A percentile compares a stretch with the other conserved stretches of the same genome.
These are phyloP conservation scores for Choristoneura fumiferana DNA, from an alignment of 1,140 invertebrate genomes.

Conservation along the genomic window DNA sequence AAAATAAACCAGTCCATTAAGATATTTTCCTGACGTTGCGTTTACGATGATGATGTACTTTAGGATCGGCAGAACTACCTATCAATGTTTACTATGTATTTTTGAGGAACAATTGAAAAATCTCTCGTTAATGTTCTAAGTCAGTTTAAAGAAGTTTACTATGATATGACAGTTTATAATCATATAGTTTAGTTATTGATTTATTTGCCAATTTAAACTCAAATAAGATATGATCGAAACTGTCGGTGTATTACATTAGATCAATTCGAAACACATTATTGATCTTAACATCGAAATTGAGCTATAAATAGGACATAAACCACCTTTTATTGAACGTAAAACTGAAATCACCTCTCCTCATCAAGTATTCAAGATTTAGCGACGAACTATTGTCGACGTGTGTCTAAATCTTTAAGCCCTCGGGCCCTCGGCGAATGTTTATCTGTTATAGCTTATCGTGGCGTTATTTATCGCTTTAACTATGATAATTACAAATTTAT, in stretches of 20 bases:
- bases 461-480: constrained; percentile 1
- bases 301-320: constrained; percentile 36
- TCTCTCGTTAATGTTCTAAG: no score
- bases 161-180: no score
- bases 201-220: no score
- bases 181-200: no score
- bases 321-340: constrained; percentile 30
- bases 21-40: neutral
- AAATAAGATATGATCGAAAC: no score
- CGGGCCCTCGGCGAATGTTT: constrained; percentile 1
- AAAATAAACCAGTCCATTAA: constrained; percentile 9
- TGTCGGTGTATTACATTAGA: neutral
- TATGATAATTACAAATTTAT: constrained; percentile 4
- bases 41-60: neutral
- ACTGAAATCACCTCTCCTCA: constrained; percentile 26
- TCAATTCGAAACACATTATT: constrained; percentile 24
- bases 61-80: neutral
- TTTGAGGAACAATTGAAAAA: neutral
- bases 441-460: neutral
- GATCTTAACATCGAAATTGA: constrained; percentile 30
- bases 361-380: constrained; percentile 32
- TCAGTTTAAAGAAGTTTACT: no score
- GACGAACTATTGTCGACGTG: constrained; percentile 11
- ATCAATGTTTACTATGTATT: constrained; percentile 3
- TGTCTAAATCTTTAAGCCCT: constrained; percentile 9